Evolutionary conservation across 2,113 vertebrate species (phyloP).

Genomic region (Petromus typicus): DNA sequence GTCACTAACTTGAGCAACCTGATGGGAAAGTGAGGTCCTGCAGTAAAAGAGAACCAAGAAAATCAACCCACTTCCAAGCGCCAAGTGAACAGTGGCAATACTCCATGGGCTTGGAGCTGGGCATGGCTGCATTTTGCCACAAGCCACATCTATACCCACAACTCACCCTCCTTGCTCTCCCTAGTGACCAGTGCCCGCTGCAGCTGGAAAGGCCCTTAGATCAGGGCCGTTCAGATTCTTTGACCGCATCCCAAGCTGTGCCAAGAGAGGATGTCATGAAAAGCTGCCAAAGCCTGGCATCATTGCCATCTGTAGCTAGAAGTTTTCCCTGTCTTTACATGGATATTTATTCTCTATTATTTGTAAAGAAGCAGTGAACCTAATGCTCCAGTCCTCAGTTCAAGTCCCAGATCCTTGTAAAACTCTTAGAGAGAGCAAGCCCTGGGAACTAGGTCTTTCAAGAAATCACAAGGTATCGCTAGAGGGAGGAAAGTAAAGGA

Average conservation of each 20-base stretch:
- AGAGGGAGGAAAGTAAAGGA: not conserved
- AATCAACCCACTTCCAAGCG: not conserved
- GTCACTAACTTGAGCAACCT: not conserved
- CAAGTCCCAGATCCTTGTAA: not conserved
- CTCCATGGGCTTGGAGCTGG: not conserved
- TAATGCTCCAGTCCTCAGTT: not conserved
- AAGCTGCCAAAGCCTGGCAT: not conserved
- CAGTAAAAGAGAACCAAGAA: not conserved
- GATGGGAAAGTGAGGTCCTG: not conserved
- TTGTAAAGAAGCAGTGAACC: not conserved
- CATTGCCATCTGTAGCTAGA: not conserved
- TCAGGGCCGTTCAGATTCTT: not conserved
- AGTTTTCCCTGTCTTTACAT: constrained; percentile 16
- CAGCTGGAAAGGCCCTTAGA: not conserved
- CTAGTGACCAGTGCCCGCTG: too few relatives aligned
- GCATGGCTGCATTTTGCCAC: too few relatives aligned
- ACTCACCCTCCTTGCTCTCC: not conserved
- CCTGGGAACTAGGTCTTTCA: not conserved
- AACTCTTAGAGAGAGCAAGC: not conserved
- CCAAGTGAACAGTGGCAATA: not conserved
- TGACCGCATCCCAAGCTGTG: not conserved
- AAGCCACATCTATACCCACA: not conserved
- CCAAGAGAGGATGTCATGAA: not conserved
- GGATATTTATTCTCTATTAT: not conserved
- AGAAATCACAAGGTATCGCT: not conserved